Conservation (phyloP, 2,797 vertebrate species). For the Halcyon leucocephala region DNA sequence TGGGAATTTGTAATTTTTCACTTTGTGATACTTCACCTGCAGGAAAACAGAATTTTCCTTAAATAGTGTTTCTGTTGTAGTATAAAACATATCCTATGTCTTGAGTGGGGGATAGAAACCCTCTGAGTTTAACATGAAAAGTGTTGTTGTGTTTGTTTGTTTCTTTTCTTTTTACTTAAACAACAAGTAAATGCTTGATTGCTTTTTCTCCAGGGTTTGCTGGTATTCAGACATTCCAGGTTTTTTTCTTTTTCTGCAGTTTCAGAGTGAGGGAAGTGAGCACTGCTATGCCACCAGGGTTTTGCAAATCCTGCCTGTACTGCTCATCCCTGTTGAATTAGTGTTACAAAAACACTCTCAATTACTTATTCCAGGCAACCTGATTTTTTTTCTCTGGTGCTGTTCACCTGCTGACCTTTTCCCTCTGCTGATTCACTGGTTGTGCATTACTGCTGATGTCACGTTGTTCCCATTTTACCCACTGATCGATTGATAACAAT, state of each 20-base stretch:
- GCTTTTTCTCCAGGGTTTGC: conserved; percentile 5
- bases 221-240: background rate
- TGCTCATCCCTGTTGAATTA: background rate
- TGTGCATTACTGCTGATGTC: background rate
- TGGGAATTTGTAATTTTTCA: conserved; percentile 44
- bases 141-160: background rate
- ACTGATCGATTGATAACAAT: background rate
- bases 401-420: background rate
- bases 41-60: conserved; percentile 25
- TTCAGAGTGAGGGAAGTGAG: background rate
- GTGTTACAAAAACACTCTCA: background rate
- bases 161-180: background rate
- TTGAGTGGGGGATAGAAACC: background rate
- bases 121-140: background rate
- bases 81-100: background rate
- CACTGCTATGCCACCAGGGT: background rate
- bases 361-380: background rate
- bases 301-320: background rate
- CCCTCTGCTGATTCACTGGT: conserved; percentile 1
- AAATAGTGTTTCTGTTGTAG: background rate
- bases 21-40: conserved; percentile 37
- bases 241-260: background rate
- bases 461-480: background rate
- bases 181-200: background rate
- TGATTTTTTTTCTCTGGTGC: background rate